Conservation (phyloP, 2,797 vertebrate genomes). For the Odontamblyopus lacepedii region DNA sequence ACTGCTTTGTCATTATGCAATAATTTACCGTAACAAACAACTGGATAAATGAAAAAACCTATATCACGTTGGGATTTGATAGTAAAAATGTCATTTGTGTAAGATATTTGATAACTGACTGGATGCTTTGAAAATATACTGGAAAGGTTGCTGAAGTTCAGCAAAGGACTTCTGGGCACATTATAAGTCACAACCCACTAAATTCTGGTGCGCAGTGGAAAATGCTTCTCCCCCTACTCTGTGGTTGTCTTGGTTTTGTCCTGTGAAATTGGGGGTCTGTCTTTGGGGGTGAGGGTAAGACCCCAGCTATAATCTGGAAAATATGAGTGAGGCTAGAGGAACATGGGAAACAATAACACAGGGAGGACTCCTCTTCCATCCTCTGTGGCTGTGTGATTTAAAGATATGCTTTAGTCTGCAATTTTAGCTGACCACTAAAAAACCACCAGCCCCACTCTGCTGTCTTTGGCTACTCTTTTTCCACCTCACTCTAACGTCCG, state of each 20-base stretch:
- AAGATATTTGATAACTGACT: background rate
- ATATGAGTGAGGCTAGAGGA: constrained; percentile 75
- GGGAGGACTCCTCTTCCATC: constrained; percentile 69
- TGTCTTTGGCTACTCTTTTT: constrained; percentile 59
- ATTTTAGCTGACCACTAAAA: constrained; percentile 61
- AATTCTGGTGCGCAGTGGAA: constrained; percentile 68
- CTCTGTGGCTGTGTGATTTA: constrained; percentile 57
- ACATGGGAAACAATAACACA: constrained; percentile 84
- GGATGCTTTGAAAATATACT: constrained; percentile 4
- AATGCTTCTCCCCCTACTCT: constrained; percentile 56
- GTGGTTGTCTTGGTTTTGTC: constrained; percentile 63
- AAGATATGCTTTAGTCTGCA: constrained; percentile 70
- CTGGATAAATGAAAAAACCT: background rate
- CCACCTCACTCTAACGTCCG: constrained; percentile 39
- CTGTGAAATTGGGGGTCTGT: constrained; percentile 64
- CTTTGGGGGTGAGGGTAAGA: constrained; percentile 50
- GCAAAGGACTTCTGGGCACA: constrained; percentile 23
- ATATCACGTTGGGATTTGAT: background rate
- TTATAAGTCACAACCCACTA: constrained; percentile 40
- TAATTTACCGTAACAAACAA: background rate
- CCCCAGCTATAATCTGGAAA: constrained; percentile 74
- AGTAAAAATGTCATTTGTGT: background rate
- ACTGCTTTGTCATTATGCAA: background rate
- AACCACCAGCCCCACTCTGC: constrained; percentile 47
- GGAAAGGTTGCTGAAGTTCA: constrained; percentile 35